These are phyloP conservation scores for Microtus richardsoni DNA, from an alignment of 2,113 vertebrate genomes.

Conservation along the genomic window DNA sequence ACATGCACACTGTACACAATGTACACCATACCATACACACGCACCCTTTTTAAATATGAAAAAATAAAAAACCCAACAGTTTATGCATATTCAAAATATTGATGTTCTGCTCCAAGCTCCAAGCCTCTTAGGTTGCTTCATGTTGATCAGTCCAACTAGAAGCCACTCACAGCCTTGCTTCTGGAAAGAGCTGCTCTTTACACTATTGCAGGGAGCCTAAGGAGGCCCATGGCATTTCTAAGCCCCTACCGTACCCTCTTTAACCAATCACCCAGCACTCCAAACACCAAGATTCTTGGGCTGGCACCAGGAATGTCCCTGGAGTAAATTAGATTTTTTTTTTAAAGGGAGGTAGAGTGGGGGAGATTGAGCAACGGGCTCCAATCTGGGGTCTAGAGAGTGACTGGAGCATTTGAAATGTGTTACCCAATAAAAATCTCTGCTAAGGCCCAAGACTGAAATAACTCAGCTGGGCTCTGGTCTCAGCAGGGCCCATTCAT, in stretches of 20 bases:
- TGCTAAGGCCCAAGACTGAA: conserved; percentile 78
- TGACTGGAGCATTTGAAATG: conserved; percentile 79
- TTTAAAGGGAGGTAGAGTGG: background rate
- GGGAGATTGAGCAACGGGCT: conserved; percentile 43
- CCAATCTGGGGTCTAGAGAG: conserved; percentile 66
- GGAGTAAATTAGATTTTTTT: conserved; percentile 61
- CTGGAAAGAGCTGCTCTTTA: conserved; percentile 11
- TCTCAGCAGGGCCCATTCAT: conserved; percentile 82
- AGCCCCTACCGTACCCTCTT: background rate
- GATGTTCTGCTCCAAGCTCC: conserved; percentile 10
- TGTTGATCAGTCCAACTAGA: background rate
- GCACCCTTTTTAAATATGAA: background rate
- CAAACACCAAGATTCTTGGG: conserved; percentile 70
- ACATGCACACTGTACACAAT: background rate
- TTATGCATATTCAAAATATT: conserved; percentile 39
- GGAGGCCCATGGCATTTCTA: conserved; percentile 24
- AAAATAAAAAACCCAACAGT: background rate
- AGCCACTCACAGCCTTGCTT: background rate
- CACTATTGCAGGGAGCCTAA: background rate
- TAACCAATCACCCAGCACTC: conserved; percentile 68
- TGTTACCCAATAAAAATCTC: conserved; percentile 83
- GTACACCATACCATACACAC: background rate
- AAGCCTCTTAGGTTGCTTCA: conserved; percentile 22
- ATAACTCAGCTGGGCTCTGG: conserved; percentile 82
- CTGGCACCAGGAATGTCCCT: conserved; percentile 72